Base-by-base conservation (phyloP, 2,113 vertebrate genomes). In the Macheiramphus alcinus region DNA sequence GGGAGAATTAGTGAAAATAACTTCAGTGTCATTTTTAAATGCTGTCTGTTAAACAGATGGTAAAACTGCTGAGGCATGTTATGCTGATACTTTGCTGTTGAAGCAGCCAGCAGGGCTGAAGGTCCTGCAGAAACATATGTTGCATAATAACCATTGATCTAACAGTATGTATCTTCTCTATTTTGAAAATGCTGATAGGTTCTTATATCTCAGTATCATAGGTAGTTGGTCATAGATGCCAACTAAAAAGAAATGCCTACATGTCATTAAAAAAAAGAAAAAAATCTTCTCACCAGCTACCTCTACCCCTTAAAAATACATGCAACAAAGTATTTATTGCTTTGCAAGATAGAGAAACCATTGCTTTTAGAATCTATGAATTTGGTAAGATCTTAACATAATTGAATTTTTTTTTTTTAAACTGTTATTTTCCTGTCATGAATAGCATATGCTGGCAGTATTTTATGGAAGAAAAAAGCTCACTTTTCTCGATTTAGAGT, bases 61-160 rank as follows among this genome's bases (percentile, higher is more conserved):
- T 83, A 48, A 90, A 90, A 86, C 42, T 96, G 89, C 93, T 94
- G 95, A 93, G 79, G 79, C 89, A 66, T 65, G 91, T 74, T 96
- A 32, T 36, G 65, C 81, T 84, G 93, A 80, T 55, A 91, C 94
- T 80, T 93, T 93, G 63, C 92, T 86, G 72, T 38, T 67, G 80
- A 26, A 94, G 53, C 73, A 89, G 48, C 50, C 73, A 68, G 84
- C 42, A 50, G 48, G 80, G 66, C 48, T 73, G 91, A 59, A 72
- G 58, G 74, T 66, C 58, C 86, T 62, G 70, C 91, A 86, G 48
- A 53, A 94, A 63, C 81, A 50, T 38, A 13, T 23, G 38, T 73
- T 95, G 66, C 26, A 0, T 62, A 90, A 83, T 62, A 93, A 38
- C 42, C 21, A 21, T 36, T 40, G 50, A 27, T 94, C 58, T 72